These are phyloP conservation scores for Trematocara unimaculatum DNA, from an alignment of 2,113 vertebrate species.

Conservation along the genomic window DNA sequence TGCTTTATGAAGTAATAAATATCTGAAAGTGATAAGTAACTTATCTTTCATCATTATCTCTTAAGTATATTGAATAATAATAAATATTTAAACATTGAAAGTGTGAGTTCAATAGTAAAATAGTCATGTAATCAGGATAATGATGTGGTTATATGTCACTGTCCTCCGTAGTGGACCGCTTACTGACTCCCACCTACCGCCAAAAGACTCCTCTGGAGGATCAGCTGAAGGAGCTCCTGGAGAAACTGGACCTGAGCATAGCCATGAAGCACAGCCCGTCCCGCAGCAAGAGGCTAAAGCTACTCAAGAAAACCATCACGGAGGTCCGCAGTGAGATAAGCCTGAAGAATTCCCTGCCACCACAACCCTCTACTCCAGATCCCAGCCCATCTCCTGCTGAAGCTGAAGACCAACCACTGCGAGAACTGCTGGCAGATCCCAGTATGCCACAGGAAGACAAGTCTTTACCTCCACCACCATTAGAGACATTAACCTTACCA, in stretches of 20 bases:
- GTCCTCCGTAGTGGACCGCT: slow-evolving; percentile 81
- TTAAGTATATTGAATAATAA: background rate
- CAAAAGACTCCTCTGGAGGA: slow-evolving; percentile 81
- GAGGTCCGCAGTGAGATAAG: slow-evolving; percentile 82
- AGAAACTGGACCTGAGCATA: slow-evolving; percentile 88
- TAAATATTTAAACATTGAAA: background rate
- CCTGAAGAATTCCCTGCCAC: slow-evolving; percentile 70
- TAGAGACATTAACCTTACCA: slow-evolving; percentile 85
- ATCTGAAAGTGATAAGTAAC: background rate
- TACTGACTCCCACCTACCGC: slow-evolving; percentile 85
- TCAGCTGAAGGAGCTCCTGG: slow-evolving; percentile 88
- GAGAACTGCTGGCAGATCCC: slow-evolving; percentile 43
- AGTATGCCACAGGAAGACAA: slow-evolving; percentile 79
- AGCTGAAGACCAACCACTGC: slow-evolving; percentile 4
- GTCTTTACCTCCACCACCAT: slow-evolving; percentile 79
- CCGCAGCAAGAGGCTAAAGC: slow-evolving; percentile 89
- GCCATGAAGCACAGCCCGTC: slow-evolving; percentile 95
- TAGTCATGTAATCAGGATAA: background rate
- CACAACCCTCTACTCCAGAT: slow-evolving; percentile 44
- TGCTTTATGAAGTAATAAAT: background rate
- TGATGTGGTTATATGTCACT: background rate
- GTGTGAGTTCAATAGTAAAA: background rate
- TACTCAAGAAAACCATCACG: slow-evolving; percentile 88
- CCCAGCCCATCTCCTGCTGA: slow-evolving; percentile 57
- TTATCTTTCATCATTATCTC: background rate